Evolutionary conservation across 2,113 vertebrate species (phyloP), one percentile per base, ranked within the genome.

Genomic region (Balaenoptera acutorostrata): DNA sequence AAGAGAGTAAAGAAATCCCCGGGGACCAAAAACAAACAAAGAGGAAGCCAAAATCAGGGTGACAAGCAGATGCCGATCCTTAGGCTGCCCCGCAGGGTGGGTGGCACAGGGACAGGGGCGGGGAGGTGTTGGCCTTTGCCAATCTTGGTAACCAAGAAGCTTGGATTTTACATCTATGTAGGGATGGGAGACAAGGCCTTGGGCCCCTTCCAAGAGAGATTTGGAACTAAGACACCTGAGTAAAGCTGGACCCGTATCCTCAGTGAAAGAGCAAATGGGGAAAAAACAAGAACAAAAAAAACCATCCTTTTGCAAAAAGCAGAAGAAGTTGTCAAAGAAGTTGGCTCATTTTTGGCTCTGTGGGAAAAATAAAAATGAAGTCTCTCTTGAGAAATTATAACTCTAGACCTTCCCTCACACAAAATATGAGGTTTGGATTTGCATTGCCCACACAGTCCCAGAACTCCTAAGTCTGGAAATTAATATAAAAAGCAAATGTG

Each of bases 381-480:
- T 80, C 55, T 94, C 59, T 55, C 84, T 84, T 39, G 61, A 93
- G 87, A 93, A 75, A 84, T 31, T 46, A 0, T 9, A 95, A 93
- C 31, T 93, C 81, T 49, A 93, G 88, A 81, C 41, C 66, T 96
- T 91, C 36, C 68, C 88, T 88, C 46, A 93, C 74, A 77, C 29
- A 8, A 52, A 33, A 87, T 69, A 14, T 64, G 29, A 86, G 61
- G 44, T 90, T 90, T 41, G 55, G 85, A 52, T 82, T 77, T 87
- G 27, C 64, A 25, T 84, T 85, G 31, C 14, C 78, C 78, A 55
- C 33, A 8, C 44, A 78, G 59, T 44, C 61, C 55, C 52, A 88
- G 84, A 75, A 93, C 68, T 68, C 74, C 33, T 41, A 29, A 41
- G 77, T 61, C 92, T 83, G 88, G 27, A 91, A 83, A 61, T 92